Percentiles rank a stretch among this genome's conserved stretches.
Evolutionary conservation across 1,140 invertebrate genomes (phyloP).

Genomic region (Macrotrachela quadricornifera): DNA sequence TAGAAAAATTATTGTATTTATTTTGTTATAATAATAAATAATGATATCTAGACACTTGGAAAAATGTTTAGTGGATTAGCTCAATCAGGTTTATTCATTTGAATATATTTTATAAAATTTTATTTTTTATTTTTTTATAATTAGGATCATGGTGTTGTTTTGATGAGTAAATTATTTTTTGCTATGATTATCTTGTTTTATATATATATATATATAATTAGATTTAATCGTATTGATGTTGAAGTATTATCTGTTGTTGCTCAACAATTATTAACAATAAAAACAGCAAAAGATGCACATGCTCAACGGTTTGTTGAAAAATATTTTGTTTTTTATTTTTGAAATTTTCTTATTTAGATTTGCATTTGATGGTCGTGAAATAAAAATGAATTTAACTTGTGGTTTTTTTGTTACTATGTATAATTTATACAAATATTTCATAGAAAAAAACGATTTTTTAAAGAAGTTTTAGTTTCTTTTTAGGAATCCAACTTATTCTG

Average conservation of each 20-base stretch:
- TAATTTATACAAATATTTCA: too few species aligned
- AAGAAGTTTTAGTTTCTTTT: too few species aligned
- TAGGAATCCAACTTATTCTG: slow-evolving; percentile 27
- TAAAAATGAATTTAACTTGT: slow-evolving; percentile 28
- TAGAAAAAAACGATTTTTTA: too few species aligned
- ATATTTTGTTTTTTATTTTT: too few species aligned
- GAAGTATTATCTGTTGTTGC: slow-evolving; percentile 30
- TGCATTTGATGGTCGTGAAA: slow-evolving; percentile 30
- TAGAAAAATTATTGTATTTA: slow-evolving; percentile 11
- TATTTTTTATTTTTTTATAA: too few species aligned
- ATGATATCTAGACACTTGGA: slow-evolving; percentile 9
- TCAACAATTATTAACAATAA: slow-evolving; percentile 27
- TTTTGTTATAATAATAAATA: too few species aligned
- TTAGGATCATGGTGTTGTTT: slow-evolving; percentile 30
- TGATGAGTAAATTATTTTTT: slow-evolving; percentile 18
- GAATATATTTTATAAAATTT: too few species aligned
- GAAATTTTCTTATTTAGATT: slow-evolving; percentile 18
- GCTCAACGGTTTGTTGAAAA: slow-evolving; percentile 9
- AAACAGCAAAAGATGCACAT: slow-evolving; percentile 17
- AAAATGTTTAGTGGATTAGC: slow-evolving; percentile 32
- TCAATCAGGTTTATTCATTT: slow-evolving; percentile 12
- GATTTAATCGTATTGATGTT: slow-evolving; percentile 24
- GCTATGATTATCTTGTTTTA: too few species aligned
- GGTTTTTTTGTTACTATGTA: slow-evolving; percentile 32
- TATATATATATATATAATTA: too few species aligned